Evolutionary conservation across 2,888 invertebrate species (phyloP).

Genomic region (Agrotis exclamationis): DNA sequence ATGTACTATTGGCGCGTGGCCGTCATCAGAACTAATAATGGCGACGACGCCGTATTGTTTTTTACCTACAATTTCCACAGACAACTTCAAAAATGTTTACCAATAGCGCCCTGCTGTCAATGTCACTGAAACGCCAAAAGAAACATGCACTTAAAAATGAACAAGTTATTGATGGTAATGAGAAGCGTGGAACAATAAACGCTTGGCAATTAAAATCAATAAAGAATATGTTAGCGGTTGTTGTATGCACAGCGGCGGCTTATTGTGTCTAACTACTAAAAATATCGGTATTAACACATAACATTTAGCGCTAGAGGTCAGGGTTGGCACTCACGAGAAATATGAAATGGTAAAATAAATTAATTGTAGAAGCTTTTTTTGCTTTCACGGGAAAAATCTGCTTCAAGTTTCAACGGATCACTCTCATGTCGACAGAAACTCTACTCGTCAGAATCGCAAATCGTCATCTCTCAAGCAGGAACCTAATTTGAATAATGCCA

Average conservation of each 20-base stretch:
- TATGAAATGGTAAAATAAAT: background rate
- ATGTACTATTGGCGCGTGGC: too few relatives aligned
- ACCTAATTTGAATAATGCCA: too few relatives aligned
- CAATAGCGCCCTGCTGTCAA: too few relatives aligned
- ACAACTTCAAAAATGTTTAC: too few relatives aligned
- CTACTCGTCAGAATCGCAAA: too few relatives aligned
- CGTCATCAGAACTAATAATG: too few relatives aligned
- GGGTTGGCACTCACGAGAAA: conserved; percentile 45
- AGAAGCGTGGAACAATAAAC: conserved; percentile 50
- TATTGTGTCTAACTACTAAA: conserved; percentile 70
- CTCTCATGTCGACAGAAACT: too few relatives aligned
- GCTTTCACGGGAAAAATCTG: background rate
- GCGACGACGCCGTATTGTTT: too few relatives aligned
- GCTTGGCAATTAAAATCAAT: conserved; percentile 59
- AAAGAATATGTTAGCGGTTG: conserved; percentile 53
- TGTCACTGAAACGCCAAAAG: too few relatives aligned
- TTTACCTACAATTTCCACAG: background rate
- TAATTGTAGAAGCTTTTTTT: background rate
- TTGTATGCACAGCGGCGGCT: conserved; percentile 33
- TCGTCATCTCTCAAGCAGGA: too few relatives aligned
- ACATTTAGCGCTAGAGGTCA: conserved; percentile 47
- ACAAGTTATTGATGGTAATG: conserved; percentile 25
- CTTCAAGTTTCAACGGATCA: background rate
- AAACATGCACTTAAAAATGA: background rate
- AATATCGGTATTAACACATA: conserved; percentile 68